Base-by-base conservation (phyloP, 2,113 vertebrate genomes). In the Anoplopoma fimbria region DNA sequence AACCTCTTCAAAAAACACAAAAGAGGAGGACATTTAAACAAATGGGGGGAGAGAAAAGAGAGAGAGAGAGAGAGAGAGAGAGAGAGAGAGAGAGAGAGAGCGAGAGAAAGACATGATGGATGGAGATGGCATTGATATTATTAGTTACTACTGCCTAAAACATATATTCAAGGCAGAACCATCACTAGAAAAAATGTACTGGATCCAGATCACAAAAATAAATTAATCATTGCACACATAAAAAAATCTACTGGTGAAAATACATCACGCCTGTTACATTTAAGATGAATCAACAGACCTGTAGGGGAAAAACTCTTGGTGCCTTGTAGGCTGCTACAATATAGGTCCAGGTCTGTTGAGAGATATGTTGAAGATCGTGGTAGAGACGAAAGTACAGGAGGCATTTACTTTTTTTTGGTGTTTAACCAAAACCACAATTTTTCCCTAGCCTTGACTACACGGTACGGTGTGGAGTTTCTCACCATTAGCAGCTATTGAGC, bases 1-100 rank as follows among this genome's bases (percentile, higher is more conserved):
- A 82, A 67, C 89, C 92, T 94, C 90, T 95, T 93, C 92, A 94
- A 91, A 94, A 93, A 92, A 94, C 92, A 94, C 92, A 94, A 95
- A 96, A 91, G 87, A 87, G 75, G 63, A 63, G 65, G 75, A 69
- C 55, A 77, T 83, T 82, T 79, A 68, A 64, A 86, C 38, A 72
- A 72, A 58, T 34, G 17, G 19, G 38, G 19, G 36, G 31, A 75
- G 5, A 60, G 36, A 33, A 40, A 38, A 47, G n/a, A 12, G 65
- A 36, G 47, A 61, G 60, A 74, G 65, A 17, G 53, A 69, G 36
- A 68, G 34, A 68, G 67, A 23, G 36, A 70, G 36, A 83, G 61
- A n/a, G 38, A 42, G 60, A 69, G 64, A 61, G 51, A 0, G 72
- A 60, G 76, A 55, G 61, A 21, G 25, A 47, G 57, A 69, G 49